These are phyloP conservation scores for Ancistrus triradiatus DNA, from an alignment of 2,113 vertebrate genomes.

Conservation along the genomic window DNA sequence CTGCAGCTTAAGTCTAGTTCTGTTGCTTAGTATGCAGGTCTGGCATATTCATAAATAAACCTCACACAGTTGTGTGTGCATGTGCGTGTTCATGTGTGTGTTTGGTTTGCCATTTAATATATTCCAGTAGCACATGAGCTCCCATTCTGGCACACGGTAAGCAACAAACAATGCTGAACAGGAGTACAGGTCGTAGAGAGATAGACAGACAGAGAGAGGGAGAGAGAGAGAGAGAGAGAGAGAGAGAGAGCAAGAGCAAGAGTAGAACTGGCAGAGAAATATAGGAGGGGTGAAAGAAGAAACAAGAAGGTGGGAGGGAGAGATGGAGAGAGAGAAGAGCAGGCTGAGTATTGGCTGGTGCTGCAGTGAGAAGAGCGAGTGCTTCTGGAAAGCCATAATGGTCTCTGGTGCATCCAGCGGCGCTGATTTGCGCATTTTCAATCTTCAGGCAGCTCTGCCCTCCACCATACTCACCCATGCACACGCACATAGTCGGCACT, in stretches of 20 bases:
- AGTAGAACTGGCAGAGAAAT: constrained; percentile 1
- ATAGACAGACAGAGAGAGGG: constrained; percentile 40
- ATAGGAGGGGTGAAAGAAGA: constrained; percentile 21
- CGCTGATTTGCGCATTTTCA: constrained; percentile 39
- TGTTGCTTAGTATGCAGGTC: no score
- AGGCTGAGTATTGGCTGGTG: constrained; percentile 47
- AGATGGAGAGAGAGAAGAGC: constrained; percentile 24
- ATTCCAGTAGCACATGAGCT: constrained; percentile 23
- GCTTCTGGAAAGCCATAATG: constrained; percentile 40
- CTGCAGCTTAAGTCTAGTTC: no score
- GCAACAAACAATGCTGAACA: constrained; percentile 40
- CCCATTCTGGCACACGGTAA: constrained; percentile 23
- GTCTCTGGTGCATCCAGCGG: constrained; percentile 38
- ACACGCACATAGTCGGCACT: constrained; percentile 2
- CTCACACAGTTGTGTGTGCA: background rate
- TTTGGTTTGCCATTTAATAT: constrained; percentile 4
- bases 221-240: constrained; percentile 38
- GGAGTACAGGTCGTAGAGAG: constrained; percentile 36
- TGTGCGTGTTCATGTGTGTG: background rate
- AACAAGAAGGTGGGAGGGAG: constrained; percentile 28
- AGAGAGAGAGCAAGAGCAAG: constrained; percentile 24
- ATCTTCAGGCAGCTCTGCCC: constrained; percentile 10
- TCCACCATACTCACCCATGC: constrained; percentile 13
- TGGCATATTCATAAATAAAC: constrained; percentile 2
- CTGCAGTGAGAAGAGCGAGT: constrained; percentile 34